Conservation (phyloP, 2,113 vertebrate species). For the Notiomystis cincta region DNA sequence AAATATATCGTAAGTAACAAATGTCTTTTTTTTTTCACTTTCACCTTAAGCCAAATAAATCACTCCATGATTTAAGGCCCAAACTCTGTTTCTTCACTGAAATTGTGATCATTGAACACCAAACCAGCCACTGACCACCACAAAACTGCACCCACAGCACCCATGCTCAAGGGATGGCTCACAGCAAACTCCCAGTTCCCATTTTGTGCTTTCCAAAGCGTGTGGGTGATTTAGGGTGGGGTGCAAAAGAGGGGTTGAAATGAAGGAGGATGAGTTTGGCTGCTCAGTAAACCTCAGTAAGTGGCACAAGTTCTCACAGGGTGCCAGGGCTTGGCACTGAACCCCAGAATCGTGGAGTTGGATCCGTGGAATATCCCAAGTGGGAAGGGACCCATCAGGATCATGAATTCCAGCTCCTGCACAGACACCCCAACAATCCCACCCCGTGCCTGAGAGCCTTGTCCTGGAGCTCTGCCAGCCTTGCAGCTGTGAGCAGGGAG, state of each 20-base stretch:
- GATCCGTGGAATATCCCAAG: not conserved
- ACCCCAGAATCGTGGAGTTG: not conserved
- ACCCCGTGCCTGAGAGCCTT: not conserved
- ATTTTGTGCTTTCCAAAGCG: not conserved
- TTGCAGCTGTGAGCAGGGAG: not conserved
- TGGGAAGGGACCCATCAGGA: not conserved
- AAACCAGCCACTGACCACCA: not conserved
- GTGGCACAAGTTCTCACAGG: not conserved
- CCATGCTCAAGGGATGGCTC: not conserved
- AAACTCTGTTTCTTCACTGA: not conserved
- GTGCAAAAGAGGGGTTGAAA: not conserved
- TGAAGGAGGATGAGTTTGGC: not conserved
- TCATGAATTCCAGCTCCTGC: not conserved
- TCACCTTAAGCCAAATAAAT: not conserved
- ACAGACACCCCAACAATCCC: not conserved
- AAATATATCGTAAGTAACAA: not conserved
- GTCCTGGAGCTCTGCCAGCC: not conserved
- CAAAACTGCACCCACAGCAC: not conserved
- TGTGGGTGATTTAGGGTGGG: not conserved
- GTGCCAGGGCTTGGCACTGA: not conserved
- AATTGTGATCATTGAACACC: fast-evolving
- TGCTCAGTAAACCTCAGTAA: not conserved
- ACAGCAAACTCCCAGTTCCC: not conserved
- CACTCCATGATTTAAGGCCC: not conserved
- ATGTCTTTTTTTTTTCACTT: not conserved